These are phyloP conservation scores for Hemibagrus wyckioides DNA, from an alignment of 2,113 vertebrate species.

Conservation along the genomic window DNA sequence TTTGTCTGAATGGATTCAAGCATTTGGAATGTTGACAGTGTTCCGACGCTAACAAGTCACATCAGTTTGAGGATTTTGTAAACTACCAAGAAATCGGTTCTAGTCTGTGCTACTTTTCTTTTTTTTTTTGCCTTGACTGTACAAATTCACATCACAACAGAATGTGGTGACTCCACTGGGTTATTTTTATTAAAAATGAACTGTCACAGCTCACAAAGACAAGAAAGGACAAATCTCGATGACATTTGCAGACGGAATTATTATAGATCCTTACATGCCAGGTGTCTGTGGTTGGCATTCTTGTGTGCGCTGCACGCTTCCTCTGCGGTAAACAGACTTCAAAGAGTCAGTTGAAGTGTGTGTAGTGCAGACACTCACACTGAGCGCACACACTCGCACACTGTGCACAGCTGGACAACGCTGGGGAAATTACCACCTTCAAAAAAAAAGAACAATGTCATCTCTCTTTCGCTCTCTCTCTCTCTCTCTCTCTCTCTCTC, in stretches of 20 bases:
- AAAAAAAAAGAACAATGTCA: constrained; percentile 58
- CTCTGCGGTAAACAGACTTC: constrained; percentile 74
- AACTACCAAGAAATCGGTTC: not conserved
- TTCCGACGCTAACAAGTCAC: not conserved
- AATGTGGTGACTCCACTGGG: constrained; percentile 6
- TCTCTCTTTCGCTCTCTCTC: constrained; percentile 27
- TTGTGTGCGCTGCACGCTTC: constrained; percentile 72
- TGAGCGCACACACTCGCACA: constrained; percentile 39
- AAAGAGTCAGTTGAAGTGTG: constrained; percentile 62
- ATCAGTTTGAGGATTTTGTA: not conserved
- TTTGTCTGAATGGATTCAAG: not conserved
- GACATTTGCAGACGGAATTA: constrained; percentile 67
- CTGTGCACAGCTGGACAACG: constrained; percentile 45
- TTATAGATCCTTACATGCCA: constrained; percentile 76
- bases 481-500: constrained; percentile 30
- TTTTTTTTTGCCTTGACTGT: not conserved
- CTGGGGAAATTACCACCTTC: constrained; percentile 45
- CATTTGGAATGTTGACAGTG: not conserved
- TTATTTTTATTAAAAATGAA: constrained; percentile 31
- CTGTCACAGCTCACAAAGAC: constrained; percentile 53
- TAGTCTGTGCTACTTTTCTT: not conserved
- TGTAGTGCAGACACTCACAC: constrained; percentile 52
- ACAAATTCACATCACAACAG: not conserved
- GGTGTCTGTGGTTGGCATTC: constrained; percentile 76
- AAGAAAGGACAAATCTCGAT: constrained; percentile 73